A percentile compares a stretch with the other conserved stretches of the same genome.
Evolutionary conservation across 1,140 invertebrate genomes (phyloP).

Genomic region (Caerostris darwini): DNA sequence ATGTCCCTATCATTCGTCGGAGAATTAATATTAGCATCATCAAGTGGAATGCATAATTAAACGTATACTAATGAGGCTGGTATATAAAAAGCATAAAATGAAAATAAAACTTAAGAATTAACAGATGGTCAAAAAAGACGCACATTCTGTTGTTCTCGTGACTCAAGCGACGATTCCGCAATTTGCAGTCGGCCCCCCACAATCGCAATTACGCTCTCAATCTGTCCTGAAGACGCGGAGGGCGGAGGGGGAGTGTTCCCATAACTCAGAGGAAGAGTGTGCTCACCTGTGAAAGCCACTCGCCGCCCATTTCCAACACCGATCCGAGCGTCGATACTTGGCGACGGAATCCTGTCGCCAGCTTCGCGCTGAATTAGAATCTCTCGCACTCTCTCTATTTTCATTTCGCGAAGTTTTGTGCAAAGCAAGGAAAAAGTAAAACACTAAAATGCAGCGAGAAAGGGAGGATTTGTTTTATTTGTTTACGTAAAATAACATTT

Average conservation of each 20-base stretch:
- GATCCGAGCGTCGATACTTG: slow-evolving; percentile 64
- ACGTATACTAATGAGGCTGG: too few species aligned
- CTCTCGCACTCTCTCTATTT: not conserved
- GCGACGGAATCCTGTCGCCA: slow-evolving; percentile 71
- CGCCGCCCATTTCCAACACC: slow-evolving; percentile 69
- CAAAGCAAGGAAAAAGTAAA: not conserved
- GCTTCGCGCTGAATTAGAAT: slow-evolving; percentile 32
- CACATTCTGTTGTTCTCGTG: too few species aligned
- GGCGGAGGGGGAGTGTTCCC: slow-evolving; percentile 39
- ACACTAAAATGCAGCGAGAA: not conserved
- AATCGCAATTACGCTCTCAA: slow-evolving; percentile 76
- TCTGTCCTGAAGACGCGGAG: slow-evolving; percentile 63
- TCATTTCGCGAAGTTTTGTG: not conserved
- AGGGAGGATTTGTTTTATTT: not conserved
- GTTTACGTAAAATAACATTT: not conserved
- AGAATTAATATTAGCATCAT: too few species aligned
- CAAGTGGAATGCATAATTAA: too few species aligned
- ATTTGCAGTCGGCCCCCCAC: slow-evolving; percentile 43
- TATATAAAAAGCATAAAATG: too few species aligned
- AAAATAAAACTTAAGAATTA: too few species aligned
- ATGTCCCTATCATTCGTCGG: too few species aligned
- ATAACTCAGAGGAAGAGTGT: slow-evolving; percentile 75
- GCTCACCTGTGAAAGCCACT: slow-evolving; percentile 77
- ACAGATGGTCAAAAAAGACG: too few species aligned
- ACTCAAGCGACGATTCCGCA: not conserved